Evolutionary conservation across 2,797 vertebrate species (phyloP).

Genomic region (Huso huso): DNA sequence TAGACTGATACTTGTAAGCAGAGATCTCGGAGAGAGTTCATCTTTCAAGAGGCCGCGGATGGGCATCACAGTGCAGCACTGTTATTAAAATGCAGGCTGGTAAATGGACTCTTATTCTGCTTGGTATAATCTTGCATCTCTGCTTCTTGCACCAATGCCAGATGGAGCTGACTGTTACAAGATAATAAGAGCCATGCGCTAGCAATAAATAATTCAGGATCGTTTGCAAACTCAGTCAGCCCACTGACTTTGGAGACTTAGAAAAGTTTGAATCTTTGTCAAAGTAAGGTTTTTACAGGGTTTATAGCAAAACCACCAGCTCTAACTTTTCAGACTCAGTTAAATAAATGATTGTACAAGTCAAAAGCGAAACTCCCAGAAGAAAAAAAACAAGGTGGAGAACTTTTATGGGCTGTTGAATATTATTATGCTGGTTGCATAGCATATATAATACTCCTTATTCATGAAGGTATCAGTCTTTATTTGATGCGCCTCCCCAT

Average conservation of each 20-base stretch:
- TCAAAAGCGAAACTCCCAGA: slow-evolving; percentile 3
- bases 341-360: not conserved
- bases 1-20: not conserved
- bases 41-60: not conserved
- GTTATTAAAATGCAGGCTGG: not conserved
- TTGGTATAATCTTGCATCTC: not conserved
- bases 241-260: not conserved
- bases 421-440: too few relatives aligned
- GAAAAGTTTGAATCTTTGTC: not conserved
- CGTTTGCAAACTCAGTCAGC: slow-evolving; percentile 6
- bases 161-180: not conserved
- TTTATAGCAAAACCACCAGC: not conserved
- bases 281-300: not conserved
- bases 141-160: not conserved
- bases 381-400: not conserved
- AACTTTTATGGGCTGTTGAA: too few relatives aligned
- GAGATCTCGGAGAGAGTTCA: not conserved
- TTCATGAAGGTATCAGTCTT: too few relatives aligned
- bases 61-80: not conserved
- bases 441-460: too few relatives aligned
- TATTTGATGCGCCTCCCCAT: not conserved
- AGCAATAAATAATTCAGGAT: slow-evolving; percentile 7
- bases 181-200: not conserved
- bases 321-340: not conserved
- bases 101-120: not conserved